Base-by-base conservation (phyloP, 2,113 vertebrate species). In the Aix galericulata region DNA sequence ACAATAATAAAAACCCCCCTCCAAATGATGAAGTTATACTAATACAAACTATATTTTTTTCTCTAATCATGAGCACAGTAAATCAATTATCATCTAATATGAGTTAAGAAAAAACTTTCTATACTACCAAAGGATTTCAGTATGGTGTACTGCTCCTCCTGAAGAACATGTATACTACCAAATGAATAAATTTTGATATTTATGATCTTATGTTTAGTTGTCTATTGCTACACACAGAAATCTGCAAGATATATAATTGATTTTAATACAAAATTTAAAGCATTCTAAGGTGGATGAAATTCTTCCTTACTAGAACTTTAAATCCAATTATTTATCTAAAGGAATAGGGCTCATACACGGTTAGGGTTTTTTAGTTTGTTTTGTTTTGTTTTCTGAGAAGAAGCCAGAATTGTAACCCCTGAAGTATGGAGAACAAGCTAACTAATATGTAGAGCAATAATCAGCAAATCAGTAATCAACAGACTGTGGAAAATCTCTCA, bases 161-260 rank as follows among this genome's bases (percentile, higher is more conserved):
- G 15, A 97, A 80, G 48, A 88, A 76, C 50, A 91, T 32, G 9
- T 62, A 56, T 38, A 96, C 50, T 79, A 80, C 86, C 55, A 55
- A 7, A 59, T 53, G 1, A 88, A 68, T 78, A 81, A 40, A 4
- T 36, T 21, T 53, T 87, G 74, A 23, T 87, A 50, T 93, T 80
- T 84, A 50, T 82, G 27, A 83, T 91, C 89, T 92, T 69, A 68
- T 71, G 89, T 88, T 97, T 91, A 95, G 59, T 87, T 74, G 4
- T 42, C 25, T 81, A 22, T 74, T 95, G 81, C 16, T 91, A 80
- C 32, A 93, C 36, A 64, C 20, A 86, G 52, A 95, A 58, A 94
- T 71, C n/a, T 87, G 17, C 42, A 75, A 88, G 32, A 59, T 56
- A 85, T 16, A 3, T 66, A 95, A 94, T 93, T 58, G 91, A 44